These are phyloP conservation scores for Danaus melanippus DNA, from an alignment of 1,140 invertebrate genomes.

Conservation along the genomic window DNA sequence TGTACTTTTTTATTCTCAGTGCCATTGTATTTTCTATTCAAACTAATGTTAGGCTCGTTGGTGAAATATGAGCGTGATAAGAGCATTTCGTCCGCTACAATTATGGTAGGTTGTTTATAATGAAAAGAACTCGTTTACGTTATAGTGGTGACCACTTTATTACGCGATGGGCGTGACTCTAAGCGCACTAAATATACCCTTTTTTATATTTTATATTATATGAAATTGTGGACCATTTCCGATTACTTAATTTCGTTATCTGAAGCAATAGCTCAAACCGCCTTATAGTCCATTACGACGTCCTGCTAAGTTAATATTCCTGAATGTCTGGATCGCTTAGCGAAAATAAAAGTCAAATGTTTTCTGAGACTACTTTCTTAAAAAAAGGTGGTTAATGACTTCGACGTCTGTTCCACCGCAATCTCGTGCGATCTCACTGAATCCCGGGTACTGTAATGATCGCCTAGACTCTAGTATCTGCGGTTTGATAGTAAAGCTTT, in stretches of 20 bases:
- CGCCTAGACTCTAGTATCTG: conserved; percentile 17
- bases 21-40: conserved; percentile 36
- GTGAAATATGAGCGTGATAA: conserved; percentile 61
- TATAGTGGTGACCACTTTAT: conserved; percentile 66
- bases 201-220: conserved; percentile 15
- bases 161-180: conserved; percentile 39
- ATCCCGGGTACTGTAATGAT: conserved; percentile 21
- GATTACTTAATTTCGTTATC: conserved; percentile 3
- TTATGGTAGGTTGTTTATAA: conserved; percentile 57
- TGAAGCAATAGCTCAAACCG: too few relatives aligned
- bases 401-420: conserved; percentile 12
- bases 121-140: conserved; percentile 47
- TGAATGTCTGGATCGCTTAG: too few relatives aligned
- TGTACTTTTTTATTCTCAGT: conserved; percentile 37
- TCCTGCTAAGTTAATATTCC: too few relatives aligned
- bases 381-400: conserved; percentile 16
- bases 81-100: conserved; percentile 56
- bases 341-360: conserved; percentile 8
- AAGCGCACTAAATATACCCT: conserved; percentile 15
- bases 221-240: conserved; percentile 20
- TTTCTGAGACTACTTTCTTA: conserved; percentile 6
- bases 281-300: too few relatives aligned
- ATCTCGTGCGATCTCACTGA: conserved; percentile 13
- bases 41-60: conserved; percentile 48
- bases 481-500: conserved; percentile 15